Base-by-base conservation (phyloP, 1,140 invertebrate species). In the Halyomorpha halys region DNA sequence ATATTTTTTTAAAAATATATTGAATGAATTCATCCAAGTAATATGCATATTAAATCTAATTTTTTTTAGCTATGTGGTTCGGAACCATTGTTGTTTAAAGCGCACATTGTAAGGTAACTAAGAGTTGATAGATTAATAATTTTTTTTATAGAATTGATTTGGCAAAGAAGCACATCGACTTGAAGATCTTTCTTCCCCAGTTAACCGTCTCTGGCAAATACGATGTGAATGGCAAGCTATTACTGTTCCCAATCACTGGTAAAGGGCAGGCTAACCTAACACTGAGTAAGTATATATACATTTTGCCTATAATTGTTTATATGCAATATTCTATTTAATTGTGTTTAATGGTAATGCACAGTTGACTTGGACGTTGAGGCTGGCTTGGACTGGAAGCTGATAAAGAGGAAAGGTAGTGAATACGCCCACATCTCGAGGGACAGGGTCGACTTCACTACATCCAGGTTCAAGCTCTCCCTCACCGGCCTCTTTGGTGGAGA, bases 241-340 rank as follows among this genome's bases (percentile, higher is more conserved):
- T 85, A 66, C 76, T 84, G 75, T 73, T 85, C 70, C 81, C 83
- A 3, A 76, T 85, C 23, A 71, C 67, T 2, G 83, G 83, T 23
- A 64, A 63, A 39, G 68, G 68, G 0, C 21, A 62, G 15, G 65
- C 65, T 0, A 59, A 66, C 59, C 21, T 69, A 5, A 67, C 59
- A 15, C 44, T 67, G 11, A 61, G 68, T 68, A 63, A 67, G 67
- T 59, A 44, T 13, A 39, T 1, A 39, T 1, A 2, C 34, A 39
- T 30, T 1, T 39, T 39, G 11, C 1, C 13, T 39, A 39, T 4
- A 39, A 39, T 11, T 39, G 34, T 39, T 39, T 13, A 39, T 6
- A 39, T 11, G 4, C 27, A 30, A 30, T 8, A 39, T 39, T 39
- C 4, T 13, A 11, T 39, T 39, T 39, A 8, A 39, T 13, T 11